Conservation (phyloP, 2,888 invertebrate species). For the Carabus problematicus region DNA sequence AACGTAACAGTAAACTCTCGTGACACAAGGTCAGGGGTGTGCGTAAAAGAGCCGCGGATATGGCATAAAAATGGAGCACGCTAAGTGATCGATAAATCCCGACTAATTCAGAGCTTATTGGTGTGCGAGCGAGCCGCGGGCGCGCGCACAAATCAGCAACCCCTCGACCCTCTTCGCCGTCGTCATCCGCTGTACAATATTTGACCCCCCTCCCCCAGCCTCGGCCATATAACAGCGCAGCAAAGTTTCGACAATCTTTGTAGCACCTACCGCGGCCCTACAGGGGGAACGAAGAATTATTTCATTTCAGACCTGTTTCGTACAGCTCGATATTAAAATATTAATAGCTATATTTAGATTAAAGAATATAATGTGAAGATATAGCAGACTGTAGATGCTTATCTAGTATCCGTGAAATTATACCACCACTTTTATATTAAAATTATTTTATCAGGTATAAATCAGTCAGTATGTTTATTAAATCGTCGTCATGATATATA, state of each 20-base stretch:
- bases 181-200: conserved; percentile 46
- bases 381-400: too few relatives aligned
- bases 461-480: neutral
- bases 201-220: conserved; percentile 40
- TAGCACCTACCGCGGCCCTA: conserved; percentile 2
- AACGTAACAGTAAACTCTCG: conserved; percentile 48
- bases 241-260: too few relatives aligned
- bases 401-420: too few relatives aligned
- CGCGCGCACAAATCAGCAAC: conserved; percentile 52
- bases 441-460: conserved; percentile 34
- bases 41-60: conserved; percentile 53
- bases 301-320: conserved; percentile 16
- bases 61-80: conserved; percentile 55
- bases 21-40: conserved; percentile 45
- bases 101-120: conserved; percentile 58
- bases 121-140: conserved; percentile 47
- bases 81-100: conserved; percentile 58
- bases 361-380: too few relatives aligned
- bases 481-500: neutral
- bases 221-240: too few relatives aligned
- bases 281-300: conserved; percentile 19
- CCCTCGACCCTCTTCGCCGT: conserved; percentile 50
- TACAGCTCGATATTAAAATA: conserved; percentile 33
- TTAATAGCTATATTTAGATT: conserved; percentile 22
- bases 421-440: conserved; percentile 9